Conservation (phyloP, 2,797 vertebrate genomes). For the Margarornis squamiger region DNA sequence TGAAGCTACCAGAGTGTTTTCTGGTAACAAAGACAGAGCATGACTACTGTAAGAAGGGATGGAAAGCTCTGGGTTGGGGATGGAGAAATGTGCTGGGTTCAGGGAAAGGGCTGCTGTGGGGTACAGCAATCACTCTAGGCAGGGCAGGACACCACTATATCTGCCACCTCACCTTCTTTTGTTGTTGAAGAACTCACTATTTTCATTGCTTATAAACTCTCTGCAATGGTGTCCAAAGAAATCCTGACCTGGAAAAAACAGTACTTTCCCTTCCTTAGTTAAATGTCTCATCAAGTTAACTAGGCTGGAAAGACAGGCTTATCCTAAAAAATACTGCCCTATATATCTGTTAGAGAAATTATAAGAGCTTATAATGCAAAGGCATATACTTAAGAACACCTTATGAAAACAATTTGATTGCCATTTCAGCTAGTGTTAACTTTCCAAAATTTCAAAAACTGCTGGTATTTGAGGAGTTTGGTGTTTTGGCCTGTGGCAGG, state of each 20-base stretch:
- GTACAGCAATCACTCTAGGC: neutral
- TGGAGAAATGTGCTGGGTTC: no score
- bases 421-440: neutral
- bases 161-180: neutral
- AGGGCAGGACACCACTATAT: neutral
- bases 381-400: neutral
- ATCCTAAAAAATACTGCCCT: neutral
- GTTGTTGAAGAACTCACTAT: neutral
- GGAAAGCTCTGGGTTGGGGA: neutral
- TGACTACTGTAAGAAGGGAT: neutral
- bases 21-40: neutral
- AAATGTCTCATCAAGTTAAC: neutral
- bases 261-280: neutral
- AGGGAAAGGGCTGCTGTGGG: neutral
- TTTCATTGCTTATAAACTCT: neutral
- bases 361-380: neutral
- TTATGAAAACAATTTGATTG: neutral
- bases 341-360: neutral
- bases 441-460: neutral
- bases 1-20: neutral
- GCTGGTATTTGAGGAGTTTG: neutral
- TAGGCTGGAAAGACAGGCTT: neutral
- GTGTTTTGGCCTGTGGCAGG: neutral
- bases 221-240: neutral
- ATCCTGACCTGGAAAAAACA: neutral